Evolutionary conservation across 1,140 invertebrate species (phyloP).

Genomic region (Agrilus planipennis): DNA sequence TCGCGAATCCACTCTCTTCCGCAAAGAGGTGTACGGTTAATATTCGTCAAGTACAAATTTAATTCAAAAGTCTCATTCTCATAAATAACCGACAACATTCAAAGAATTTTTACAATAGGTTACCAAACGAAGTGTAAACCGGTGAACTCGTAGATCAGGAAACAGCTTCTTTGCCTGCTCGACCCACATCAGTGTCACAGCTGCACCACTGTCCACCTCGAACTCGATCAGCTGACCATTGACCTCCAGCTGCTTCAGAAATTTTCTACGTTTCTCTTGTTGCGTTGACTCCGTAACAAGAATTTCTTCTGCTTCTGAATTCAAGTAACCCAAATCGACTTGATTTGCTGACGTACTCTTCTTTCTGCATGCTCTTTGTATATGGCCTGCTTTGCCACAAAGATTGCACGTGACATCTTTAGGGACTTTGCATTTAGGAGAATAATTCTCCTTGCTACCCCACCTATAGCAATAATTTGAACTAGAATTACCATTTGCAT

Average conservation of each 20-base stretch:
- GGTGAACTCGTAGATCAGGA: background rate
- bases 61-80: background rate
- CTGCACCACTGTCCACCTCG: constrained; percentile 6
- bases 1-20: no score
- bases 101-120: constrained; percentile 1
- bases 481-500: background rate
- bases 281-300: background rate
- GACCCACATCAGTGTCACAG: constrained; percentile 1
- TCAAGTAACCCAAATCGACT: background rate
- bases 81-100: constrained; percentile 3
- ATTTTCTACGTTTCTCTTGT: background rate
- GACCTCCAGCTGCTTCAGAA: background rate
- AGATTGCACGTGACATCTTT: background rate
- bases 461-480: background rate
- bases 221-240: constrained; percentile 3
- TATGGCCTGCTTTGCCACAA: background rate
- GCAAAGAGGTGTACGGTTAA: no score
- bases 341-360: background rate
- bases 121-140: background rate
- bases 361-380: background rate
- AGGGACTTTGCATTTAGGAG: background rate
- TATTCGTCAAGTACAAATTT: no score
- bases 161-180: background rate
- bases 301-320: no score
- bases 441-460: background rate